These are phyloP conservation scores for Cacoxenus indagator DNA, from an alignment of 2,888 invertebrate species.

Conservation along the genomic window DNA sequence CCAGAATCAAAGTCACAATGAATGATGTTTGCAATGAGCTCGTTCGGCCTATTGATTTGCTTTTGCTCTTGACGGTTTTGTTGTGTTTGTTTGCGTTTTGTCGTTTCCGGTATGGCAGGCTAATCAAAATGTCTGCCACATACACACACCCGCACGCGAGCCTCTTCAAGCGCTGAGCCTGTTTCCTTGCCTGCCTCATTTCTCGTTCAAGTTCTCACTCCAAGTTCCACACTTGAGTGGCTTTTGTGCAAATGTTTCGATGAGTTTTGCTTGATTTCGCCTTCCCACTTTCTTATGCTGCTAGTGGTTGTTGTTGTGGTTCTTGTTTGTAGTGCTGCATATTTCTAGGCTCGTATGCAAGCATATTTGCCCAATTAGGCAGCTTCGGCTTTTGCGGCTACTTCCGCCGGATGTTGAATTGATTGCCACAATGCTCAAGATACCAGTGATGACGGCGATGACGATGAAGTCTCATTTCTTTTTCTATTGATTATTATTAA, in stretches of 20 bases:
- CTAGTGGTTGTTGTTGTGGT: not conserved
- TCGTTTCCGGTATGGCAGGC: slow-evolving; percentile 32
- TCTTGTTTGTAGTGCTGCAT: not conserved
- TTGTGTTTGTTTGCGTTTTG: slow-evolving; percentile 40
- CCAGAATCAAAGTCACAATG: slow-evolving; percentile 25
- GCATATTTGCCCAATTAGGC: slow-evolving; percentile 26
- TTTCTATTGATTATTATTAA: slow-evolving; percentile 45
- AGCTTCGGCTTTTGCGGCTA: slow-evolving; percentile 1
- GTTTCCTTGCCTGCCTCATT: not conserved
- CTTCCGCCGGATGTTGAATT: slow-evolving; percentile 12
- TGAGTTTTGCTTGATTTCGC: slow-evolving; percentile 5
- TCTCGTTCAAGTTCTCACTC: not conserved
- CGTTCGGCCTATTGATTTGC: slow-evolving; percentile 32
- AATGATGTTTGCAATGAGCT: slow-evolving; percentile 41
- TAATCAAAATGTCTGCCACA: slow-evolving; percentile 59
- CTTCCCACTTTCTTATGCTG: not conserved
- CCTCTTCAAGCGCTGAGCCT: not conserved
- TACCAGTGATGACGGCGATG: not conserved
- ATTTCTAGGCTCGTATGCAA: not conserved
- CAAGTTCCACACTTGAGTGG: slow-evolving; percentile 10
- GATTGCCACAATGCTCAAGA: not conserved
- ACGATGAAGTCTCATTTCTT: not conserved
- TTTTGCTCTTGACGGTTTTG: slow-evolving; percentile 5
- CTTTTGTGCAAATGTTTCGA: slow-evolving; percentile 13
- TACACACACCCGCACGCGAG: slow-evolving; percentile 30